phyloP scores from a whole-genome alignment of 1,140 invertebrate species.

The honey bee (Apis mellifera) region Amel_HAv3.1 CM009933.2:7475501-7476000 shows the following conservation, averaged over 20 bases:
- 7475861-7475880: constrained; percentile 54
- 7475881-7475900: constrained; percentile 72
- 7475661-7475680: background rate
- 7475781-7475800: too few relatives aligned
- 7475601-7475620: background rate
- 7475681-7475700: background rate
- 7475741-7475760: background rate
- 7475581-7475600: too few relatives aligned
- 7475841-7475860: constrained; percentile 32
- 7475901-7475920: constrained; percentile 77
- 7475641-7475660: background rate
- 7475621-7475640: background rate
- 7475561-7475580: too few relatives aligned
- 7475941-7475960: constrained; percentile 74
- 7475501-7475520: too few relatives aligned
- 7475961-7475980: constrained; percentile 44
- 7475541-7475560: too few relatives aligned
- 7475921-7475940: constrained; percentile 60
- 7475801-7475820: background rate
- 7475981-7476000: constrained; percentile 43
- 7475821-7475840: constrained; percentile 9
- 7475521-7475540: too few relatives aligned
- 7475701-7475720: background rate
- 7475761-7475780: background rate
- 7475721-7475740: background rate